These are phyloP conservation scores for Boulengeromyrus knoepffleri DNA, from an alignment of 2,113 vertebrate genomes.

Conservation along the genomic window DNA sequence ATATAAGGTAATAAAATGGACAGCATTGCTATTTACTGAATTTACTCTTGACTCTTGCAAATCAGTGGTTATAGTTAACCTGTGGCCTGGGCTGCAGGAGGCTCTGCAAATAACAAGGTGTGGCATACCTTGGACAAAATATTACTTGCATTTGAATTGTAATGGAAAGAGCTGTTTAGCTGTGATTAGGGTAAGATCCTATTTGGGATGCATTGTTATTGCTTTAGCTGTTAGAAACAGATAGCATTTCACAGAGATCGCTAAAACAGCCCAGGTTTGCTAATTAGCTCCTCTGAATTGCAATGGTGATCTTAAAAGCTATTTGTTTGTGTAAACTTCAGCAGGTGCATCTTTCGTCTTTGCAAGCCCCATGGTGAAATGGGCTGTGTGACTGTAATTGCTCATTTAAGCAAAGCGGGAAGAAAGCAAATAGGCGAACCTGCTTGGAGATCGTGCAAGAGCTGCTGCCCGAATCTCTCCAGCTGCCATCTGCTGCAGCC, in stretches of 20 bases:
- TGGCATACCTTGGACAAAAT: neutral
- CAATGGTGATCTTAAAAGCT: constrained; percentile 41
- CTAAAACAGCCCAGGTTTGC: constrained; percentile 35
- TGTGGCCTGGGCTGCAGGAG: neutral
- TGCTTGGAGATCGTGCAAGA: constrained; percentile 41
- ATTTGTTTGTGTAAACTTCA: constrained; percentile 48
- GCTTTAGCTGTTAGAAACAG: neutral
- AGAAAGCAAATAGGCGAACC: constrained; percentile 59
- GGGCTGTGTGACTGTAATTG: constrained; percentile 60
- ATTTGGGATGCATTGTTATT: neutral
- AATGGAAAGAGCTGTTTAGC: neutral
- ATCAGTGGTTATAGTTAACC: constrained; percentile 25
- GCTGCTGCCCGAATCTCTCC: constrained; percentile 29
- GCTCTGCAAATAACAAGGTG: neutral
- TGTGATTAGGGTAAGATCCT: neutral
- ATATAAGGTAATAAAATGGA: no score
- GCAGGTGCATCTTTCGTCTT: constrained; percentile 56
- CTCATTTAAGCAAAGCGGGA: constrained; percentile 63
- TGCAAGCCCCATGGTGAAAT: constrained; percentile 47
- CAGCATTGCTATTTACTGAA: no score
- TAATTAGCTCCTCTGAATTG: constrained; percentile 44
- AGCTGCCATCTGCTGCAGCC: constrained; percentile 32
- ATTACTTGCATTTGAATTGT: neutral
- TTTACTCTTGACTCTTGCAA: neutral
- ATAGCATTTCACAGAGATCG: neutral